Percentiles rank a stretch among this genome's conserved stretches.
These are phyloP conservation scores for Pecten maximus DNA, from an alignment of 2,888 invertebrate species.

Conservation along the genomic window DNA sequence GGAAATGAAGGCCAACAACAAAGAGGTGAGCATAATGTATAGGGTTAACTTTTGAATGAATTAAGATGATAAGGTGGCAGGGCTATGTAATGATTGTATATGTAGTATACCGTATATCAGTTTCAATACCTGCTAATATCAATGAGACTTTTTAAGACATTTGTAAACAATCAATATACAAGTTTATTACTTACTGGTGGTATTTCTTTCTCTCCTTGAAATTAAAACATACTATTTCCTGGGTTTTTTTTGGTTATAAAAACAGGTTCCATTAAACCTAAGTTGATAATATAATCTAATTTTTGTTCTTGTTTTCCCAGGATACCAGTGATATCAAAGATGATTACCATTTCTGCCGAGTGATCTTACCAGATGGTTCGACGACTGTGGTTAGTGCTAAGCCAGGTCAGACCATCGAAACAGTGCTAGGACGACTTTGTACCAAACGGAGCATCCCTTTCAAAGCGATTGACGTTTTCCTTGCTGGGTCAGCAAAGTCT, in stretches of 20 bases:
- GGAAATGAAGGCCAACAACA: slow-evolving; percentile 61
- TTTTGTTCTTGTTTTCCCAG: slow-evolving; percentile 53
- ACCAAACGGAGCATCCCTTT: slow-evolving; percentile 92
- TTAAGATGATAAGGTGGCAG: background rate
- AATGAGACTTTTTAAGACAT: too few relatives aligned
- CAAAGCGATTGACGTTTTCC: slow-evolving; percentile 91
- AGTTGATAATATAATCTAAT: too few relatives aligned
- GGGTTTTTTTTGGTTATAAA: too few relatives aligned
- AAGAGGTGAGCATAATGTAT: slow-evolving; percentile 44
- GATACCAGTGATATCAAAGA: slow-evolving; percentile 61
- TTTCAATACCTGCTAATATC: too few relatives aligned
- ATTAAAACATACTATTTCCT: too few relatives aligned
- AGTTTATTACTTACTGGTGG: too few relatives aligned
- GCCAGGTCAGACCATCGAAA: slow-evolving; percentile 89
- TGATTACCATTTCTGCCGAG: slow-evolving; percentile 81
- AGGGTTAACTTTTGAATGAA: background rate
- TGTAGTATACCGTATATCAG: too few relatives aligned
- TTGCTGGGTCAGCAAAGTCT: slow-evolving; percentile 84
- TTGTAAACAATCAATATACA: too few relatives aligned
- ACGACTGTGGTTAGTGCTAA: slow-evolving; percentile 95
- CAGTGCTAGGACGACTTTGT: slow-evolving; percentile 91
- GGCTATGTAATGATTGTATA: too few relatives aligned
- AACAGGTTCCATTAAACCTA: too few relatives aligned
- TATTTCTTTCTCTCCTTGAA: too few relatives aligned
- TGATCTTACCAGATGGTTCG: slow-evolving; percentile 94